Evolutionary conservation across 2,113 vertebrate species (phyloP).

Genomic region (Alethe castanea): DNA sequence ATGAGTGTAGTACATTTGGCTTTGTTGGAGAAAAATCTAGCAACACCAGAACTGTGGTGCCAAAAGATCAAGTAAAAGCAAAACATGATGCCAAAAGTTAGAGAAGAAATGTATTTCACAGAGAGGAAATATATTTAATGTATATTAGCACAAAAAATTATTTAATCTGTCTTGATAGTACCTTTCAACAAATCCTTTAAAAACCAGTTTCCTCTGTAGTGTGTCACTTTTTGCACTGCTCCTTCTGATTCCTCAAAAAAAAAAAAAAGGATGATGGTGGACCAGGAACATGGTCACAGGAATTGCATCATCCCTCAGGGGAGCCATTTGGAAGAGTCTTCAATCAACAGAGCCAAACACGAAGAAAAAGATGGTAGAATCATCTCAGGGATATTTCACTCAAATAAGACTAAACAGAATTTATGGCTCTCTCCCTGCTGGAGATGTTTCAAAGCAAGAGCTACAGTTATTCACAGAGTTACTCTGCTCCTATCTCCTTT

Average conservation of each 20-base stretch:
- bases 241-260: neutral
- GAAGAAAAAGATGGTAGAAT: neutral
- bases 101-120: neutral
- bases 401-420: neutral
- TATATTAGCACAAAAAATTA: neutral
- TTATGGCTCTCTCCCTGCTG: neutral
- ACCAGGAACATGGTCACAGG: neutral
- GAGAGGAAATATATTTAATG: neutral
- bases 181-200: neutral
- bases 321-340: conserved; percentile 37
- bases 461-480: neutral
- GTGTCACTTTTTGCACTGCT: neutral
- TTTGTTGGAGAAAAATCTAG: neutral
- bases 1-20: neutral
- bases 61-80: neutral
- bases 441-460: neutral
- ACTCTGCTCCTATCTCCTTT: neutral
- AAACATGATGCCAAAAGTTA: neutral
- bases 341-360: conserved; percentile 3
- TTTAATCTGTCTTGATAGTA: neutral
- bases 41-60: neutral
- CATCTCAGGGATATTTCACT: conserved; percentile 15
- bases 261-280: neutral
- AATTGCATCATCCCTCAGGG: conserved; percentile 34
- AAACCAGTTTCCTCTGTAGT: neutral